Percentiles rank a stretch among this genome's conserved stretches.
Evolutionary conservation across 1,140 invertebrate genomes (phyloP).

Genomic region (Bicyclus anynana): DNA sequence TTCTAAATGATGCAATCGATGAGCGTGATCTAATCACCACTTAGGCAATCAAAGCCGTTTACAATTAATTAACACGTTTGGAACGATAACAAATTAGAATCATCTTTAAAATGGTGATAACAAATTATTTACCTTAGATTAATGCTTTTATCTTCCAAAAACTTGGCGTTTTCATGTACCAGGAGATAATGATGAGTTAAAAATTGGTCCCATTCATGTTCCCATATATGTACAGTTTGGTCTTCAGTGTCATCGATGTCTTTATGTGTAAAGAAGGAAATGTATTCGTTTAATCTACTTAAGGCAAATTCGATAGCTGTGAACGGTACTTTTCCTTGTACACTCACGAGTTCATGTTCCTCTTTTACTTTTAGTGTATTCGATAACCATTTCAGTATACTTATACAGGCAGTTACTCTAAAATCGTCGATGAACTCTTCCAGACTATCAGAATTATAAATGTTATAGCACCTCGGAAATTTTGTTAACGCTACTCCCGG

Average conservation of each 20-base stretch:
- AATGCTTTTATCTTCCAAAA: slow-evolving; percentile 61
- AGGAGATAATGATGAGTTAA: slow-evolving; percentile 86
- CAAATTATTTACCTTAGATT: slow-evolving; percentile 52
- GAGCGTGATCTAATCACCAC: slow-evolving; percentile 2
- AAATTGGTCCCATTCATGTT: slow-evolving; percentile 92
- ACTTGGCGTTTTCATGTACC: slow-evolving; percentile 80
- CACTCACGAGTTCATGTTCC: slow-evolving; percentile 76
- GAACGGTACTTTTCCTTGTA: slow-evolving; percentile 83
- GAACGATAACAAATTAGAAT: background rate
- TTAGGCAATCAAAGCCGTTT: background rate
- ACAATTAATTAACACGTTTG: background rate
- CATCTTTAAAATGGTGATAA: background rate
- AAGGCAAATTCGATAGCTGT: slow-evolving; percentile 88
- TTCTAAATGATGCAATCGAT: slow-evolving; percentile 4
- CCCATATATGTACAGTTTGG: slow-evolving; percentile 81
- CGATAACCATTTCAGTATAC: slow-evolving; percentile 87
- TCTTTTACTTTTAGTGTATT: slow-evolving; percentile 78
- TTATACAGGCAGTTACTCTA: slow-evolving; percentile 91
- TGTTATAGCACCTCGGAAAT: slow-evolving; percentile 93
- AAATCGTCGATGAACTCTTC: slow-evolving; percentile 94
- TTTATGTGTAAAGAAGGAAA: slow-evolving; percentile 86
- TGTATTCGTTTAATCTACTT: slow-evolving; percentile 85
- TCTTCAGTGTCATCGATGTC: slow-evolving; percentile 89
- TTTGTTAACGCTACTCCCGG: slow-evolving; percentile 87
- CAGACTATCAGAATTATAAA: slow-evolving; percentile 91